A percentile compares a stretch with the other conserved stretches of the same genome.
phyloP scores from a whole-genome alignment of 2,797 vertebrate species.

The Streptopelia turtur region DNA sequence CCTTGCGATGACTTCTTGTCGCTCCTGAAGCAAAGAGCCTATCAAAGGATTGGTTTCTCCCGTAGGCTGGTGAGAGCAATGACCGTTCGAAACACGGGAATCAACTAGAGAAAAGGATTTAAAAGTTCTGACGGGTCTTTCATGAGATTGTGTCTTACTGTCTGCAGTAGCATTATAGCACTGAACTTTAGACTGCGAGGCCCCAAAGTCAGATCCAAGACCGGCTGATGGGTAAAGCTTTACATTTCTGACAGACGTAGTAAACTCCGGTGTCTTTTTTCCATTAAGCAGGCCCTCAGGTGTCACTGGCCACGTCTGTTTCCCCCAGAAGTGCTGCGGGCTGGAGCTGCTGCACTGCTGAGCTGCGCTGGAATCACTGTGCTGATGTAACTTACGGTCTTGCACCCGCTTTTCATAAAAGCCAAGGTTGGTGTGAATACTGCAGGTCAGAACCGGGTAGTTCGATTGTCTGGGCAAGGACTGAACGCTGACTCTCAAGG shows the following conservation, averaged over 20 bases:
- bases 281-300: constrained; percentile 71
- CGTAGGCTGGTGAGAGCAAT: constrained; percentile 78
- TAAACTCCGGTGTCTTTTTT: constrained; percentile 75
- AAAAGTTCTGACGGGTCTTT: constrained; percentile 83
- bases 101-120: constrained; percentile 89
- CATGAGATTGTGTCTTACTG: constrained; percentile 76
- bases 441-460: constrained; percentile 93
- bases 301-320: constrained; percentile 79
- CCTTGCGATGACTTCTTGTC: constrained; percentile 96
- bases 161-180: constrained; percentile 78
- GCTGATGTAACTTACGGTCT: constrained; percentile 78
- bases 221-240: constrained; percentile 84
- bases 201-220: constrained; percentile 78
- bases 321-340: constrained; percentile 82
- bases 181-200: constrained; percentile 77
- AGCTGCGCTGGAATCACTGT: constrained; percentile 72
- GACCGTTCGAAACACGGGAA: constrained; percentile 74
- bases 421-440: constrained; percentile 90
- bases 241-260: constrained; percentile 82
- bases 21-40: constrained; percentile 93
- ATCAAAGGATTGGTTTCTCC: constrained; percentile 92
- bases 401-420: constrained; percentile 84
- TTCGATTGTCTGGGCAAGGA: constrained; percentile 95
- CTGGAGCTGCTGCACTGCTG: constrained; percentile 76
- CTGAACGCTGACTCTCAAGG: constrained; percentile 96